Conservation (phyloP, 1,140 invertebrate species). For the Argopecten irradians region DNA sequence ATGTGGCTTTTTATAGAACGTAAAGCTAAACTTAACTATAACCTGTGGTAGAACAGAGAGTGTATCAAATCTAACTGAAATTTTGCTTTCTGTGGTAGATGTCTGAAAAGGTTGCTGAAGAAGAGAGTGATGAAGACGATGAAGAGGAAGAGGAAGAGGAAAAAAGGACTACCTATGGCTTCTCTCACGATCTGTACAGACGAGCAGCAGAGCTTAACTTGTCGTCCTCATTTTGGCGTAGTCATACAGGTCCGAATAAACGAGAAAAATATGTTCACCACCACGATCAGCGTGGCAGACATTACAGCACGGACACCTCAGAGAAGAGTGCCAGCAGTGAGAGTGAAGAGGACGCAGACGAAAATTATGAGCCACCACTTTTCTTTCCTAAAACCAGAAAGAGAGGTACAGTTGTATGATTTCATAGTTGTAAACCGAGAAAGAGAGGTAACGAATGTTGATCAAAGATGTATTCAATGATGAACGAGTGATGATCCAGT, state of each 20-base stretch:
- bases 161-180: neutral
- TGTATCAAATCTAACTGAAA: too few species aligned
- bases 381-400: constrained; percentile 38
- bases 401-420: neutral
- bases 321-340: neutral
- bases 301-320: neutral
- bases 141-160: neutral
- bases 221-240: constrained; percentile 41
- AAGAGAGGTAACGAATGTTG: too few species aligned
- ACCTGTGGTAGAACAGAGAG: too few species aligned
- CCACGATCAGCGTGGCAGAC: neutral
- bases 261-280: constrained; percentile 44
- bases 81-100: neutral
- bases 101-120: neutral
- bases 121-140: neutral
- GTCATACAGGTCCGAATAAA: constrained; percentile 38
- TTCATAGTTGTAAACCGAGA: too few species aligned
- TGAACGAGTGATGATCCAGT: too few species aligned
- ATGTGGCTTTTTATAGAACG: too few species aligned
- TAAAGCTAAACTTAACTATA: too few species aligned
- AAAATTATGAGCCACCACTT: constrained; percentile 56
- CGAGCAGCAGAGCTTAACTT: constrained; percentile 37
- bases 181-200: neutral
- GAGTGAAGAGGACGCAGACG: constrained; percentile 45
- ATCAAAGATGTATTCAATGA: too few species aligned